Base-by-base conservation (phyloP, 1,140 invertebrate species). In the Drosophila lacteicornis region DNA sequence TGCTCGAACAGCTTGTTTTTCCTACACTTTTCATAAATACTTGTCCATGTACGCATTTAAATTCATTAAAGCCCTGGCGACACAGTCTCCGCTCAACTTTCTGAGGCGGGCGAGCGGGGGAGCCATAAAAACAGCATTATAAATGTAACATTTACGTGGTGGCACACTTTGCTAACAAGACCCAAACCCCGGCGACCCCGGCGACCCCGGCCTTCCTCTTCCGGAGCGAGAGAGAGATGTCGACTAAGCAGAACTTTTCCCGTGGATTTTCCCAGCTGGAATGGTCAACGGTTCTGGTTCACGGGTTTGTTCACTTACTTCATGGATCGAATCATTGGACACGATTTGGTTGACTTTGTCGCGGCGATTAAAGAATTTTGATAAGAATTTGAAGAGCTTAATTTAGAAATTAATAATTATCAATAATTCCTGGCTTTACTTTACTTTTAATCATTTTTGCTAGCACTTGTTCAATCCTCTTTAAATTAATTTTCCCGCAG, bases 51-150 rank as follows among this genome's bases (percentile, higher is more conserved):
- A 22, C 49, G 30, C 36, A 62, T 75, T 75, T 75, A 75, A 75
- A 75, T 75, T 75, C 73, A 75, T 75, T 75, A 75, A 75, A 75
- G 70, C 50, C 12, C 36, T 38, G 36, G 57, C 30, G 30, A 13
- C 62, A 17, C 40, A 17, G 56, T 19, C 27, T 3, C 15, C 15
- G 15, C 7, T 4, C 19, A n/a, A 36, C 40, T 22, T 25, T 2
- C 19, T 27, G 38, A 19, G 65, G 45, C 22, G 17, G 53, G 53
- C 55, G 65, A 63, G 53, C 63, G 67, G 73, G 70, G 56, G 73
- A 78, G 66, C 80, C 84, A 88, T 90, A 88, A 88, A 88, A 88
- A 88, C 85, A 79, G 78, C 85, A 88, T 88, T 83, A 88, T 88
- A 85, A 90, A 90, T 90, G 82, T 90, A 66, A 82, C 83, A 90